Evolutionary conservation across 2,888 invertebrate species (phyloP), one percentile per base, ranked within the genome.

Genomic region (Litoditis marina): DNA sequence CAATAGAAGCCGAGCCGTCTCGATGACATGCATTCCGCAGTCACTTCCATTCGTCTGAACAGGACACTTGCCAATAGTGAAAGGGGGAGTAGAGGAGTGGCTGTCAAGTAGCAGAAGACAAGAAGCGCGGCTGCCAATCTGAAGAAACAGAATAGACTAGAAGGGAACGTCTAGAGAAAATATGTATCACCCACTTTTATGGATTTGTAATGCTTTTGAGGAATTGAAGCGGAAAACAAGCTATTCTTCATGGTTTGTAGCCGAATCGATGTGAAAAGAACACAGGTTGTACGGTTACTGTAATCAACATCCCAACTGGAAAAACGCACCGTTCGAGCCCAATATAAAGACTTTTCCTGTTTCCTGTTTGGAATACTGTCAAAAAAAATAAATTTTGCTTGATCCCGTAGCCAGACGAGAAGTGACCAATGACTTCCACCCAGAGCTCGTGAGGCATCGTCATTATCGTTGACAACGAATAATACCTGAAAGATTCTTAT

Each of bases 11-110:
- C 16, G 27, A 11, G 46, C 25, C 11, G 54, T 72, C n/a, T 71
- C 69, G 1, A 70, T 67, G 36, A 72, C 73, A 42, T 55, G 59
- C n/a, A 76, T 50, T 28, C 76, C 76, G 49, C 76, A 76, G 54
- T 76, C 76, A 19, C 47, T 19, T 2, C 63, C 46, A 57, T 76
- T 76, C 25, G 25, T 30, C 34, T 76, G 76, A n/a, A 63, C 53
- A 16, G 71, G 60, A 32, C 65, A 65, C 0, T 47, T 13, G 39
- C 57, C 55, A 16, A 34, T n/a, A 25, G 49, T 30, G 27, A 61
- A 32, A 11, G n/a, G 19, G 4, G 46, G 49, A 27, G 27, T 30
- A 7, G n/a, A n/a, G n/a, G n/a, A n/a, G n/a, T n/a, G n/a, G n/a
- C 6, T n/a, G 11, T 47, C 31, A 13, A 47, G 30, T 42, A 31